Conservation (phyloP, 2,797 vertebrate genomes). For the Smutsia gigantea region DNA sequence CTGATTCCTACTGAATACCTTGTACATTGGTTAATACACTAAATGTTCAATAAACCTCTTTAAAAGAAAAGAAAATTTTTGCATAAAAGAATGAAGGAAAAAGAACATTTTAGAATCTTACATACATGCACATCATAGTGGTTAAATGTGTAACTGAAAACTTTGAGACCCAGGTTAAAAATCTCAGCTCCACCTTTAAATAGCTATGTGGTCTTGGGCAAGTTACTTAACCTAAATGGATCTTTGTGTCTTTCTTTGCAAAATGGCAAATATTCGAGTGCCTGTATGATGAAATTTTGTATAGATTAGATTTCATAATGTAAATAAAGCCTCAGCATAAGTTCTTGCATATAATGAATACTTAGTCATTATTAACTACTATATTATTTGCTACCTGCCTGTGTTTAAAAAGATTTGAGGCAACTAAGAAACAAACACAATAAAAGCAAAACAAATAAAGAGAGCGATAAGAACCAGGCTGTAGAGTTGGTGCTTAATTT, state of each 20-base stretch:
- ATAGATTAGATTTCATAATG: not conserved
- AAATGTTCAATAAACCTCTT: not conserved
- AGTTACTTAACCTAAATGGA: not conserved
- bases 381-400: not conserved
- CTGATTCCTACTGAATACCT: not conserved
- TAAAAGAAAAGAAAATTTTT: conserved; percentile 13
- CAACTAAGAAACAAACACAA: not conserved
- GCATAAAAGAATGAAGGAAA: not conserved
- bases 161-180: not conserved
- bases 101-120: not conserved
- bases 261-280: not conserved
- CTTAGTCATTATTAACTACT: not conserved
- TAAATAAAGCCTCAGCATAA: not conserved
- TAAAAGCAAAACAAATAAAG: conserved; percentile 16
- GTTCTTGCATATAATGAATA: not conserved
- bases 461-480: not conserved
- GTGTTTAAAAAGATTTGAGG: conserved; percentile 16
- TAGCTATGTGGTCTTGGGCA: not conserved
- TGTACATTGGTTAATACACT: not conserved
- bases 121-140: not conserved
- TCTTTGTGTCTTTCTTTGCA: not conserved
- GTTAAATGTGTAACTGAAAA: not conserved
- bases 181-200: not conserved
- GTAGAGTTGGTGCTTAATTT: not conserved
- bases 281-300: not conserved